Evolutionary conservation across 2,113 vertebrate species (phyloP).

Genomic region (Megaleporinus macrocephalus): DNA sequence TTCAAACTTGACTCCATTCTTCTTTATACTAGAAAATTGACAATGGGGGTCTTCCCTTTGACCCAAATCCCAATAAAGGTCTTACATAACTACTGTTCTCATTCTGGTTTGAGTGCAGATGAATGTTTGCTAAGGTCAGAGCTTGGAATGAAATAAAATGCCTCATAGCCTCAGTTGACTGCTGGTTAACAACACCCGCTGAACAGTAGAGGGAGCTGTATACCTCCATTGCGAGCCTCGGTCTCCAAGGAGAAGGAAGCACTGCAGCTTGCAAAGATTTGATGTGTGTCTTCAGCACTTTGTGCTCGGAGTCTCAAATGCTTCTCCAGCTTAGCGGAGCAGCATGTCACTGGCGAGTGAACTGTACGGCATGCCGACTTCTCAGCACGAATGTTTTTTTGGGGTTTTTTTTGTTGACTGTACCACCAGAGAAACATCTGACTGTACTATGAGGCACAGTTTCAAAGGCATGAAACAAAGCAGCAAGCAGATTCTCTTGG

Average conservation of each 20-base stretch:
- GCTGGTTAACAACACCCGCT: not conserved
- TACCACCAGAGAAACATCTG: not conserved
- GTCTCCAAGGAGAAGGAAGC: conserved; percentile 7
- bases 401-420: not conserved
- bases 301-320: conserved; percentile 35
- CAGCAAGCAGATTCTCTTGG: not conserved
- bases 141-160: not conserved
- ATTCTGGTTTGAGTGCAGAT: not conserved
- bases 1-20: not conserved
- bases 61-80: not conserved
- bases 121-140: not conserved
- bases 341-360: conserved; percentile 1
- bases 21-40: not conserved
- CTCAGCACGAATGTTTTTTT: not conserved
- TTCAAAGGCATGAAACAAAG: not conserved
- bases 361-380: not conserved
- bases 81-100: not conserved
- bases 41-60: not conserved
- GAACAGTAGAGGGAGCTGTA: conserved; percentile 48
- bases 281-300: conserved; percentile 48
- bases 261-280: conserved; percentile 28
- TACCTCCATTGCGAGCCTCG: not conserved
- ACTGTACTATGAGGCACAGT: not conserved
- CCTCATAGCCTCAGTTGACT: not conserved
- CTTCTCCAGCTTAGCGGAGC: conserved; percentile 10